Evolutionary conservation across 2,888 invertebrate genomes (phyloP), one percentile per base, ranked within the genome.

Genomic region (Mesorhabditis sp.): DNA sequence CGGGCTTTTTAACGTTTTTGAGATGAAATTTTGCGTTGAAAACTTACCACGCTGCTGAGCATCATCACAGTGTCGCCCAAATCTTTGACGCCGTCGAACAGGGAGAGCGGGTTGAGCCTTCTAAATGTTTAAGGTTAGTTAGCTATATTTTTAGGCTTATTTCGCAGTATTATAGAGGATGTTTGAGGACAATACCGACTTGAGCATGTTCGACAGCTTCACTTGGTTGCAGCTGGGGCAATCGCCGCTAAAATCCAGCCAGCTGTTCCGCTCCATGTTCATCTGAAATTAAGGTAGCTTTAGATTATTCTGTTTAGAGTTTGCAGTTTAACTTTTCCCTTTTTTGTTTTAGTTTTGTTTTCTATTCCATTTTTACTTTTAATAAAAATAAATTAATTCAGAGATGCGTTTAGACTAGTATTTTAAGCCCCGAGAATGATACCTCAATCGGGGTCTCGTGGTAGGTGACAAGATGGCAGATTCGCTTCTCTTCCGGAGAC

Each of bases 191-290:
- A 13, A 45, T 45, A 66, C 42, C 66, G 28, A 71, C 68, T 78
- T 74, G 67, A 76, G 70, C 70, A 78, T 70, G 69, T 73, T 73
- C 65, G 75, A 72, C 62, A 82, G 74, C 42, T 75, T 76, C 63
- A 82, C 73, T 61, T 80, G 76, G 66, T 84, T 84, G 73, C 84
- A 84, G 7, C 79, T 76, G 4, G 81, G 79, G 67, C 84, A 84
- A 4, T 73, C 68, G 45, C 79, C 79, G 43, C 75, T 72, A 72
- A 74, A 72, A 64, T 77, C 76, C 28, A 74, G 75, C 78, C 78
- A 80, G 61, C 74, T 75, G 65, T 74, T 75, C 61, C 75, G 72
- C 13, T 75, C 76, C 10, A 80, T 65, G 72, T 80, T 77, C 13
- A 80, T 76, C 74, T 77, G 70, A 62, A 41, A n/a, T 43, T 67